Conservation (phyloP, 30 jellyfish, hydroid and myxozoan genomes). For the Cassiopea xamachana region DNA sequence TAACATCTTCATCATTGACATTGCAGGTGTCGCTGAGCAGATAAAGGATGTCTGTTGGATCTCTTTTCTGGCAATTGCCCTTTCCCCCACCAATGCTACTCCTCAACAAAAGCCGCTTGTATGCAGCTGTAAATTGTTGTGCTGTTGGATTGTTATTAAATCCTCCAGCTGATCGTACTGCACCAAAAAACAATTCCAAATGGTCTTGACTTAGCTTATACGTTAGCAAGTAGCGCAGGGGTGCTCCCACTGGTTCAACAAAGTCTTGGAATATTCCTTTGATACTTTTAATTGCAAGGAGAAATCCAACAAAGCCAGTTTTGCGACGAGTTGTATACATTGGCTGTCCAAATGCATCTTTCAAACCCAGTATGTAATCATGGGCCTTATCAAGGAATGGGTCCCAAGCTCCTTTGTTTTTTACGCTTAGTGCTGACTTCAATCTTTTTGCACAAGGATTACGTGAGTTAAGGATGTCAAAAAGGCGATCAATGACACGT, state of each 20-base stretch:
- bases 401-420: conserved; percentile 50
- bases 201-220: conserved; percentile 79
- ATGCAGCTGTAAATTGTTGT: conserved; percentile 41
- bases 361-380: conserved; percentile 32
- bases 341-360: conserved; percentile 45
- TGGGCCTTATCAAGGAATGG: conserved; percentile 63
- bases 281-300: conserved; percentile 59
- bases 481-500: conserved; percentile 65
- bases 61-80: conserved; percentile 53
- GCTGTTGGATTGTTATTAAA: conserved; percentile 82
- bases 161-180: conserved; percentile 63
- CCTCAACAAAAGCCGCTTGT: conserved; percentile 56
- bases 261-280: conserved; percentile 58
- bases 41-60: conserved; percentile 65
- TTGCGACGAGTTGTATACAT: conserved; percentile 50
- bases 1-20: background rate
- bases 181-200: conserved; percentile 70
- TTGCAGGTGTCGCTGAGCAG: conserved; percentile 58
- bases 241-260: conserved; percentile 55
- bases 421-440: conserved; percentile 66
- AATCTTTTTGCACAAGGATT: conserved; percentile 81
- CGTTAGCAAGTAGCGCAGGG: conserved; percentile 39
- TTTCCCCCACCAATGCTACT: conserved; percentile 56
- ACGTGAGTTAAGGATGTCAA: conserved; percentile 77
- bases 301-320: conserved; percentile 87